A percentile compares a stretch with the other conserved stretches of the same genome.
phyloP scores from a whole-genome alignment of 2,797 vertebrate species.

The Cirrhinus molitorella region DNA sequence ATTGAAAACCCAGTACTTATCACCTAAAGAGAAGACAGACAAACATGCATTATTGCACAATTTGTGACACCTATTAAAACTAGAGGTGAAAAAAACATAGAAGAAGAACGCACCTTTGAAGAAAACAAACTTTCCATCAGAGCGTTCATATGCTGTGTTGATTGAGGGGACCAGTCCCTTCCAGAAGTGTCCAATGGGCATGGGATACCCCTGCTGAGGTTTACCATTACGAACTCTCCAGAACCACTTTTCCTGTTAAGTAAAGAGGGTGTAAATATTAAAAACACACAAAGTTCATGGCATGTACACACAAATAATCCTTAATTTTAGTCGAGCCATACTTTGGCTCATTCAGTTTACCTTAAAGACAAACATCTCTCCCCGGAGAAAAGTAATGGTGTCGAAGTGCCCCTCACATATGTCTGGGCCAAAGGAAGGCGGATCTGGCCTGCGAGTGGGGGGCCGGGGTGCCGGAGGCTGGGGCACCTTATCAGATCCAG shows the following conservation, averaged over 20 bases:
- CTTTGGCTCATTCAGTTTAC: slow-evolving; percentile 66
- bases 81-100: not conserved
- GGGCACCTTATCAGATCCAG: slow-evolving; percentile 71
- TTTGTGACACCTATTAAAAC: not conserved
- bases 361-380: slow-evolving; percentile 96
- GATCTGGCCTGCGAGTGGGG: slow-evolving; percentile 75
- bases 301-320: not conserved
- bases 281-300: not conserved
- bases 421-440: slow-evolving; percentile 81
- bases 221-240: slow-evolving; percentile 90
- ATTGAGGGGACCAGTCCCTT: slow-evolving; percentile 87
- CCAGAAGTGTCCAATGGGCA: slow-evolving; percentile 91
- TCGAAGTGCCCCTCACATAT: slow-evolving; percentile 93
- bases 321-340: too few species aligned
- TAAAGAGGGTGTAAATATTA: slow-evolving; percentile 8
- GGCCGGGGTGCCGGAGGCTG: slow-evolving; percentile 61
- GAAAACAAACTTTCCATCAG: slow-evolving; percentile 92
- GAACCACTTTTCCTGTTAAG: slow-evolving; percentile 88
- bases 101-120: slow-evolving; percentile 87
- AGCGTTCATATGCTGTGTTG: slow-evolving; percentile 89
- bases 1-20: slow-evolving; percentile 89
- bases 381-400: slow-evolving; percentile 88
- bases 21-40: slow-evolving; percentile 74
- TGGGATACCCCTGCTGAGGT: slow-evolving; percentile 87
- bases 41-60: not conserved